phyloP scores from a whole-genome alignment of 2,113 vertebrate species.

The Malurus cyaneus region DNA sequence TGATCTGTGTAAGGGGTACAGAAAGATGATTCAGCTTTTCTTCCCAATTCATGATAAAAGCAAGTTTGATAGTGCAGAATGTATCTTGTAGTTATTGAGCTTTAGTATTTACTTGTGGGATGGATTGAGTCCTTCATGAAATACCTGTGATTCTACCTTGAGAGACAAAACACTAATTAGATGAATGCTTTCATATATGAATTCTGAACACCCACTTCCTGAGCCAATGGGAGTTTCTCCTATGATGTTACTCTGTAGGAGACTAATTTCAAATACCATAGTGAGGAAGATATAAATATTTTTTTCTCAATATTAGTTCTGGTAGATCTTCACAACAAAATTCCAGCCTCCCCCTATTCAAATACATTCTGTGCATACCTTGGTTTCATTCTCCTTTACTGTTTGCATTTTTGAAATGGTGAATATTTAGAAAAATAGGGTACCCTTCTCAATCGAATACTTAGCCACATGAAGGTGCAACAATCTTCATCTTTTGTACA shows the following conservation, averaged over 20 bases:
- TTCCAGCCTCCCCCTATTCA: not conserved
- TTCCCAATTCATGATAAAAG: not conserved
- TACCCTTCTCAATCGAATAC: not conserved
- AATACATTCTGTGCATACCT: not conserved
- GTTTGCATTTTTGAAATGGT: not conserved
- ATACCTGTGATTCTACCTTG: not conserved
- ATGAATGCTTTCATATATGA: not conserved
- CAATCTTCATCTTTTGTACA: not conserved
- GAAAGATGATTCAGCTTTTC: not conserved
- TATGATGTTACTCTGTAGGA: not conserved
- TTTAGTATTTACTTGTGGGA: not conserved
- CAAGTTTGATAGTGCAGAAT: not conserved
- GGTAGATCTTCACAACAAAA: not conserved
- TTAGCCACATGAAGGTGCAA: not conserved
- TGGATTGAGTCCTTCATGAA: not conserved
- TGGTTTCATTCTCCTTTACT: not conserved
- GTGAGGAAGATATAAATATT: not conserved
- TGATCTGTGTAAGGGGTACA: not conserved
- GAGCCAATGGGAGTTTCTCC: not conserved
- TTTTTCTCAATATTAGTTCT: not conserved
- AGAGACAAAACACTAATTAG: not conserved
- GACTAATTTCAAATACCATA: not conserved
- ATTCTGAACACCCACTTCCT: not conserved
- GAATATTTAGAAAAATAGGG: not conserved
- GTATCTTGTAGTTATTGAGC: not conserved